phyloP scores from a whole-genome alignment of 2,113 vertebrate species.

The Neotragus pygmaeus region DNA sequence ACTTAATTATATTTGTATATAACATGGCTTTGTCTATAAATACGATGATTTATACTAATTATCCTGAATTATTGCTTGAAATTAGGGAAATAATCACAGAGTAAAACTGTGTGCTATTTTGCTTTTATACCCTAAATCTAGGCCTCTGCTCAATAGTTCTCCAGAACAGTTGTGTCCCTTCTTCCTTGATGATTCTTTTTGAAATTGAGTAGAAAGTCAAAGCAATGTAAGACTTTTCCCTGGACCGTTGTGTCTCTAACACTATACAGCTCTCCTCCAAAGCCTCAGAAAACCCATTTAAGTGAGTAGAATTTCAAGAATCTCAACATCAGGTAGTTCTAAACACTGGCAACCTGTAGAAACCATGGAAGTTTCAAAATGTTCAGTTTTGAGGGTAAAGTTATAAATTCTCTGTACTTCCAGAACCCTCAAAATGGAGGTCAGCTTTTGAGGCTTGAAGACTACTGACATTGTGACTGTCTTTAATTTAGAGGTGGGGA shows the following conservation, averaged over 20 bases:
- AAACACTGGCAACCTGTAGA: background rate
- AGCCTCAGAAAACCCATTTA: background rate
- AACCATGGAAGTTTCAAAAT: background rate
- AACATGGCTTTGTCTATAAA: background rate
- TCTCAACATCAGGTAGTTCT: background rate
- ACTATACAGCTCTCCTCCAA: accelerated
- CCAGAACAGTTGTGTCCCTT: background rate
- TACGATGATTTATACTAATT: background rate
- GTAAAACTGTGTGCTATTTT: background rate
- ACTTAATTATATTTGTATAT: background rate
- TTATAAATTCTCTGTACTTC: background rate
- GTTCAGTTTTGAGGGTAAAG: background rate
- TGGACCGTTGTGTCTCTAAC: background rate
- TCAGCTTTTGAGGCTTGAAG: background rate
- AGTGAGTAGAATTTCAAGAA: background rate
- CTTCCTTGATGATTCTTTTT: background rate
- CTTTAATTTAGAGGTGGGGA: background rate
- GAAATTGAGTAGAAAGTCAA: background rate
- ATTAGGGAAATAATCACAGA: background rate
- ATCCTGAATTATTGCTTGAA: background rate
- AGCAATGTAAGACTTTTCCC: background rate
- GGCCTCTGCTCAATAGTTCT: background rate
- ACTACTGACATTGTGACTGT: background rate
- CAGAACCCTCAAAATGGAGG: background rate
- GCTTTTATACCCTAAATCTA: background rate